Percentiles rank a stretch among this genome's conserved stretches.
Evolutionary conservation across 2,888 invertebrate species (phyloP).

Genomic region (Lycia hirtaria): DNA sequence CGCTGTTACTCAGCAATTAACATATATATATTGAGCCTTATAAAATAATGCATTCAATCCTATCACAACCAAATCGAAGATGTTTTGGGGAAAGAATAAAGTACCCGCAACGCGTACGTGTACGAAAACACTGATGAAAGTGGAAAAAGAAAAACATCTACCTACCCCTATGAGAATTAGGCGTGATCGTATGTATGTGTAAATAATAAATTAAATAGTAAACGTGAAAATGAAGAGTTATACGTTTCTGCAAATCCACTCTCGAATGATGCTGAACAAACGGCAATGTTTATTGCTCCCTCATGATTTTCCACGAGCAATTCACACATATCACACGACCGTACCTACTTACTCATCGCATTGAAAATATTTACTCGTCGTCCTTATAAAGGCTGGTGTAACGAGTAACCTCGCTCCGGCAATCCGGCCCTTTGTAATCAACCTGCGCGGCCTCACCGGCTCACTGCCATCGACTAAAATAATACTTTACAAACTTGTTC

Average conservation of each 20-base stretch:
- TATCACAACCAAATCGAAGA: too few species aligned
- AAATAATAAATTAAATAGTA: not conserved
- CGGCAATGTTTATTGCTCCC: constrained; percentile 16
- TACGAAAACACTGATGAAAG: too few species aligned
- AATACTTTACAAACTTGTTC: constrained; percentile 63
- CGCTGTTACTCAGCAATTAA: too few species aligned
- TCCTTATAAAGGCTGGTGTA: constrained; percentile 52
- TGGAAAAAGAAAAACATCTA: too few species aligned
- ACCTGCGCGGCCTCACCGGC: constrained; percentile 73
- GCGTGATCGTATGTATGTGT: too few species aligned
- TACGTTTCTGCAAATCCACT: constrained; percentile 3
- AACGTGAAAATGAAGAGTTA: too few species aligned
- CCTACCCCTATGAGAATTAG: too few species aligned
- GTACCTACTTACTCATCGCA: constrained; percentile 31
- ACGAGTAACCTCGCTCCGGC: constrained; percentile 70
- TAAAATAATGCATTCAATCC: too few species aligned
- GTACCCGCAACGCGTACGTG: too few species aligned
- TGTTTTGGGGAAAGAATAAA: too few species aligned
- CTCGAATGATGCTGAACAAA: constrained; percentile 12
- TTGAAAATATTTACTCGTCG: constrained; percentile 45
- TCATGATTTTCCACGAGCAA: constrained; percentile 26
- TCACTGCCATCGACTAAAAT: constrained; percentile 69
- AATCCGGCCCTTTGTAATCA: constrained; percentile 75
- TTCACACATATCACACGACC: constrained; percentile 27
- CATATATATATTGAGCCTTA: too few species aligned